Evolutionary conservation across 2,113 vertebrate species (phyloP), one percentile per base, ranked within the genome.

Genomic region (Oriolus oriolus): DNA sequence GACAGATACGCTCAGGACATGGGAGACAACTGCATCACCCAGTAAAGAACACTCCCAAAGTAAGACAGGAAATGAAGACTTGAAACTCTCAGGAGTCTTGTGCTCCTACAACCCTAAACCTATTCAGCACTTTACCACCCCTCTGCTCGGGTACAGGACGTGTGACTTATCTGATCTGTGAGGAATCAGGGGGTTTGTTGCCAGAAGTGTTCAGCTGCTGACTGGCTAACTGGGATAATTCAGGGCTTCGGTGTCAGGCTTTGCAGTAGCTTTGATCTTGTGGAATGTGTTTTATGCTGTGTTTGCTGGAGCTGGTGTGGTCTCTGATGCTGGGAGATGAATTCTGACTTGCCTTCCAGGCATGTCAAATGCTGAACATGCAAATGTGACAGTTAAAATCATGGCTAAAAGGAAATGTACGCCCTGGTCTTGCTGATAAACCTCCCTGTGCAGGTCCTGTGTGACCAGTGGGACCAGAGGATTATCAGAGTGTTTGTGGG

Each of bases 21-120:
- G 99, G 99, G 99, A 59, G 99, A 99, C 84, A 99, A 99, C 98
- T 99, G 99, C 97, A 99, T 99, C 91, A 99, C 99, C n/a, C 98
- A 99, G 90, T 99, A 94, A 98, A 87, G 89, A 85, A 57, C 78
- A 12, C 81, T 85, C 61, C 84, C 83, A 87, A 75, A 93, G 89
- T 95, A 94, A 95, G 91, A 8, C 50, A 49, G 65, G 64, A 84
- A 77, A 39, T 7, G 45, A 95, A 83, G 91, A 95, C 89, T 86
- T 89, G 88, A 96, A 96, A 87, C 57, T 24, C 60, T 76, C 22
- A 8, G 95, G 96, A 95, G 92, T 30, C 64, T 50, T 23, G 49
- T 61, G 80, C 88, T 96, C 90, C 90, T 73, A 21, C 57, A 84
- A 42, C 57, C 14, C 61, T 81, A 93, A 95, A 84, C 37, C 53